phyloP scores from a whole-genome alignment of 2,113 vertebrate species.

The Empidonax traillii region DNA sequence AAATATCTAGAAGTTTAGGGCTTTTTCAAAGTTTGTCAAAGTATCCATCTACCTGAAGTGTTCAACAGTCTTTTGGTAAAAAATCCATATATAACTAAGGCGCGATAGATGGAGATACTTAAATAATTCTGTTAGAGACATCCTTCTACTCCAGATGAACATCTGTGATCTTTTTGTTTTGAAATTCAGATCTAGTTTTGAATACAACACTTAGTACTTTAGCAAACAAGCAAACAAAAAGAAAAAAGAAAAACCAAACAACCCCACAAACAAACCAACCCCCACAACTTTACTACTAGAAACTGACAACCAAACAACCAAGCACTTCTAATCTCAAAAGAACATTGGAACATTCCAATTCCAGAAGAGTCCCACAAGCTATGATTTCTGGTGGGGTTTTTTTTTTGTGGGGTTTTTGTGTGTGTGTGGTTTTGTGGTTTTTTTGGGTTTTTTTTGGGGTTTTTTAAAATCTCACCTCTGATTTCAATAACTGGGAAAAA shows the following conservation, averaged over 20 bases:
- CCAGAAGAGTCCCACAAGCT: background rate
- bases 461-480: background rate
- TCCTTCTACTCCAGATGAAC: background rate
- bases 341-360: background rate
- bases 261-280: background rate
- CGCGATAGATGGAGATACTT: background rate
- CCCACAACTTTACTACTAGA: background rate
- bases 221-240: background rate
- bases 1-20: background rate
- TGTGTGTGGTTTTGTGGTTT: too few relatives aligned
- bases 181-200: background rate
- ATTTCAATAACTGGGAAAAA: background rate
- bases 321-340: background rate
- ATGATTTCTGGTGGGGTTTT: too few relatives aligned
- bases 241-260: too few relatives aligned
- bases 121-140: background rate
- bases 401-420: too few relatives aligned
- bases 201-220: background rate
- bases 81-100: background rate
- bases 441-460: too few relatives aligned
- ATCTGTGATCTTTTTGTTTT: background rate
- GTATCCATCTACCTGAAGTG: background rate
- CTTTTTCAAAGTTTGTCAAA: background rate
- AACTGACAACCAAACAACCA: background rate
- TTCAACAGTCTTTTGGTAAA: background rate